These are phyloP conservation scores for Euphysa ruthae DNA, from an alignment of 30 jellyfish, hydroid and myxozoan genomes.

Conservation along the genomic window DNA sequence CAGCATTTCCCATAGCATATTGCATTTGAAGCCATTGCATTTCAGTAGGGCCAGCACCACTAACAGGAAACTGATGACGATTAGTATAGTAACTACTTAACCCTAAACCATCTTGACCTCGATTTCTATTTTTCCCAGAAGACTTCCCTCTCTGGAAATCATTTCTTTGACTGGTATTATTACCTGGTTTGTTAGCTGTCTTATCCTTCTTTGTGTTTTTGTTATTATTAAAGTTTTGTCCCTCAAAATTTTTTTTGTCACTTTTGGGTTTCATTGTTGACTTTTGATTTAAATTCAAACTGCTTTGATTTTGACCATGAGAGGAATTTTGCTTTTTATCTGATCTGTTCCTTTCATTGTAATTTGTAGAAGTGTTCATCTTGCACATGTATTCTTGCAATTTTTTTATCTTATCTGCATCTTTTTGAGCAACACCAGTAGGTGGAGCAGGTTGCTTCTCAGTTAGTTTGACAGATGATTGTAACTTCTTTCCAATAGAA, in stretches of 20 bases:
- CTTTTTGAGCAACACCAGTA: constrained; percentile 30
- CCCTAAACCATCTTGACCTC: neutral
- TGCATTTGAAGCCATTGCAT: constrained; percentile 20
- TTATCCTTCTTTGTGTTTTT: neutral
- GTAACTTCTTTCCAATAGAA: no score
- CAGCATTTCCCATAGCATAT: neutral
- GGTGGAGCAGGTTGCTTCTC: neutral
- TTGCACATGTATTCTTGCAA: constrained; percentile 24
- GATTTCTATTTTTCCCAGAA: constrained; percentile 1
- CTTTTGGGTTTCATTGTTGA: neutral
- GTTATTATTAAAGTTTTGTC: no score
- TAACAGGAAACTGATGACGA: neutral
- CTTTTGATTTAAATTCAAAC: neutral
- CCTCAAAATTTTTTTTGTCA: neutral
- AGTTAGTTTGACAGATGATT: neutral
- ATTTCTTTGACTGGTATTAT: neutral
- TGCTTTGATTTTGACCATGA: neutral
- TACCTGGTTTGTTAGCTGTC: neutral
- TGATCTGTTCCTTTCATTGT: neutral
- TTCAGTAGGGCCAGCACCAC: constrained; percentile 5
- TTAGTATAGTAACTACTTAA: neutral
- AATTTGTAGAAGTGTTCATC: neutral
- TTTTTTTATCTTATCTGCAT: constrained; percentile 8
- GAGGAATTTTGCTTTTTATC: neutral
- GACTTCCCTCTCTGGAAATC: neutral